These are phyloP conservation scores for Morus bassanus DNA, from an alignment of 2,797 vertebrate genomes.

Conservation along the genomic window DNA sequence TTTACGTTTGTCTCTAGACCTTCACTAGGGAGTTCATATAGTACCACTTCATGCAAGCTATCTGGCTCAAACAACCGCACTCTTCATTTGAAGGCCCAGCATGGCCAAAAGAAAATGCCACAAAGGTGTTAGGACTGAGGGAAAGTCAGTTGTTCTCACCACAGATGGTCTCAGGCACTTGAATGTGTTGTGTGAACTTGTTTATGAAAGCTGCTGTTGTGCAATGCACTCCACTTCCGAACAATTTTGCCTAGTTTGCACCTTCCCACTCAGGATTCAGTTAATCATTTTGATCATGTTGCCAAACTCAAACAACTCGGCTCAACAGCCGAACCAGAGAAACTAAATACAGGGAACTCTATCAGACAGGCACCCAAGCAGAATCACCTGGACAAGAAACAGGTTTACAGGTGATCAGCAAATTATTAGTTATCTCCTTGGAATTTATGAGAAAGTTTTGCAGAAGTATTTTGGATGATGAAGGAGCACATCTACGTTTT, in stretches of 20 bases:
- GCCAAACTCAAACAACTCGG: not conserved
- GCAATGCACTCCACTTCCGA: not conserved
- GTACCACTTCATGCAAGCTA: slow-evolving; percentile 9
- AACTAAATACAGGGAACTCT: not conserved
- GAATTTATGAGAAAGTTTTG: not conserved
- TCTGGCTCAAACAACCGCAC: not conserved
- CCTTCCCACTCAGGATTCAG: not conserved
- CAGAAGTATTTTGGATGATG: not conserved
- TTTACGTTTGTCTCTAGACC: slow-evolving; percentile 30
- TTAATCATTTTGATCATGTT: not conserved
- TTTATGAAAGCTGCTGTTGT: slow-evolving; percentile 25
- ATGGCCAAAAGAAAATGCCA: slow-evolving; percentile 20
- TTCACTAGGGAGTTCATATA: slow-evolving; percentile 49
- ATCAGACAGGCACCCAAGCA: not conserved
- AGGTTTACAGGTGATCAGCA: not conserved
- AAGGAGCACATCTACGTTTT: not conserved
- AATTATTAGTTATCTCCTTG: not conserved
- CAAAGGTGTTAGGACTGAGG: not conserved
- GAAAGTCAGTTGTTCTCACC: not conserved
- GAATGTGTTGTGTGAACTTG: not conserved
- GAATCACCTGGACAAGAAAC: not conserved
- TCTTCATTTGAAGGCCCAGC: slow-evolving; percentile 26
- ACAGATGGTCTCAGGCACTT: slow-evolving; percentile 42
- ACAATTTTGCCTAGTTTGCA: not conserved
- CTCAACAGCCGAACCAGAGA: not conserved